These are phyloP conservation scores for Subacronicta megacephala DNA, from an alignment of 2,888 invertebrate genomes.

Conservation along the genomic window DNA sequence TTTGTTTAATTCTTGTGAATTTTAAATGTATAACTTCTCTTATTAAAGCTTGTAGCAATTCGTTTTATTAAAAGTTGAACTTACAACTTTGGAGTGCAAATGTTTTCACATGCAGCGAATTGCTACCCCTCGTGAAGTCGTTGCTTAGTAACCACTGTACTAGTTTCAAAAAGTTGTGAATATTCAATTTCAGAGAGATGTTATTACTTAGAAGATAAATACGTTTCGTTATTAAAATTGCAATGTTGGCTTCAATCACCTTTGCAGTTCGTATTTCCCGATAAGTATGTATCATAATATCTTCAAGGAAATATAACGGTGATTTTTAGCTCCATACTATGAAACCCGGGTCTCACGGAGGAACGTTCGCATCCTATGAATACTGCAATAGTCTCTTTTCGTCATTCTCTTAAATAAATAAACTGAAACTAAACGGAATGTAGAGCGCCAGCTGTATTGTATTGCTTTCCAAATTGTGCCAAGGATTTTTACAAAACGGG, in stretches of 20 bases:
- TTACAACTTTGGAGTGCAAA: neutral
- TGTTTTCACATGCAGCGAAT: neutral
- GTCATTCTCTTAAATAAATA: slow-evolving; percentile 26
- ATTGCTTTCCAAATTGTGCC: neutral
- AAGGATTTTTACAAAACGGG: neutral
- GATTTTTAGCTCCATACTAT: slow-evolving; percentile 3
- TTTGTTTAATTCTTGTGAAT: too few species aligned
- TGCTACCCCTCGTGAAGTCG: too few species aligned
- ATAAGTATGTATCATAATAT: slow-evolving; percentile 2
- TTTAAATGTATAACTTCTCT: slow-evolving; percentile 17
- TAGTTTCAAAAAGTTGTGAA: neutral
- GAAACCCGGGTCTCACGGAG: slow-evolving; percentile 13
- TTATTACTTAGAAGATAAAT: neutral
- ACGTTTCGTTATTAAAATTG: neutral
- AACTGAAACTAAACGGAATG: slow-evolving; percentile 4
- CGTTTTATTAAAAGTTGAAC: slow-evolving; percentile 5
- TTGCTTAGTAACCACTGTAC: neutral
- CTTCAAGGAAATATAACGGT: slow-evolving; percentile 15
- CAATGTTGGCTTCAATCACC: slow-evolving; percentile 9
- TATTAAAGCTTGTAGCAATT: slow-evolving; percentile 16
- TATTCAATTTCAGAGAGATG: neutral
- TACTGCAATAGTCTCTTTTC: slow-evolving; percentile 20
- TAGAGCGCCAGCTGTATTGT: slow-evolving; percentile 3
- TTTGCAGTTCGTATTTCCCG: neutral
- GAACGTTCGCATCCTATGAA: slow-evolving; percentile 14